Conservation (phyloP, 2,797 vertebrate species). For the Dendrocincla tyrannina region DNA sequence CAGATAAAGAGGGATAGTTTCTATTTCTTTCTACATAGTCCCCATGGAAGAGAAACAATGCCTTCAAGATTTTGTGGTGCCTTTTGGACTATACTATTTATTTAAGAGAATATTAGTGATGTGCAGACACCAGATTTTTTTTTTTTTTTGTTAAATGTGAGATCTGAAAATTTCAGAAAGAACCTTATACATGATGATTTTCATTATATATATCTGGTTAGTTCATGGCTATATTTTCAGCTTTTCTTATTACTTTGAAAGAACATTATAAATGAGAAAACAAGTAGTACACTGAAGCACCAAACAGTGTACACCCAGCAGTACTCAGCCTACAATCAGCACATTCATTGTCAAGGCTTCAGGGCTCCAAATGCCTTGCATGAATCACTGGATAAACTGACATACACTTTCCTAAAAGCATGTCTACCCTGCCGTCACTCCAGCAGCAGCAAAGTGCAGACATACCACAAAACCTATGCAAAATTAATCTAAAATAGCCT, state of each 20-base stretch:
- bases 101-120: not conserved
- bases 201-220: not conserved
- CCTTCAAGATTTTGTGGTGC: not conserved
- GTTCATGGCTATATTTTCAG: not conserved
- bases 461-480: not conserved
- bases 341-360: not conserved
- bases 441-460: not conserved
- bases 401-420: not conserved
- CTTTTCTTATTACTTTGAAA: not conserved
- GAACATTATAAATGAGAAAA: not conserved
- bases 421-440: not conserved
- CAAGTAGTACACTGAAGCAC: not conserved
- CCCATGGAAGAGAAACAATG: not conserved
- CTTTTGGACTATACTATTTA: not conserved
- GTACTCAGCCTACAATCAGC: not conserved
- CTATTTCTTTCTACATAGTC: not conserved
- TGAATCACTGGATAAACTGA: not conserved
- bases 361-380: fast-evolving
- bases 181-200: not conserved
- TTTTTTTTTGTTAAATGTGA: not conserved
- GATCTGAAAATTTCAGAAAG: not conserved
- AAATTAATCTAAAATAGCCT: not conserved
- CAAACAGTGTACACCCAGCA: not conserved
- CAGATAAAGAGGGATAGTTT: not conserved
- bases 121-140: not conserved